These are phyloP conservation scores for Aulostomus chinensis DNA, from an alignment of 2,797 vertebrate genomes.

Conservation along the genomic window DNA sequence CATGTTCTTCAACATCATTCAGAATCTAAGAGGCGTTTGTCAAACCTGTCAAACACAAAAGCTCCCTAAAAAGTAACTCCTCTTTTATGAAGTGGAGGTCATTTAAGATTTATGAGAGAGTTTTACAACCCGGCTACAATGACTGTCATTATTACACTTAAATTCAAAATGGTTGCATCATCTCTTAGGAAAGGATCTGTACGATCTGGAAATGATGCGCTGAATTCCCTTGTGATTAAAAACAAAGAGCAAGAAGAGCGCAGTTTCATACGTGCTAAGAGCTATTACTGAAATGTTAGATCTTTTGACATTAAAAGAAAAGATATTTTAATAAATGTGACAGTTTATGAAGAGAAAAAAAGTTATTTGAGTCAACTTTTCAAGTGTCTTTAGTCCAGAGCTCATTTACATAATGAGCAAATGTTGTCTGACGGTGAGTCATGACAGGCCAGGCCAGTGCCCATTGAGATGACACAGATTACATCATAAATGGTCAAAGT, in stretches of 20 bases:
- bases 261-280: conserved; percentile 47
- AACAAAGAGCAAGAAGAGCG: conserved; percentile 46
- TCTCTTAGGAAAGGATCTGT: conserved; percentile 55
- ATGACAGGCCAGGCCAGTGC: conserved; percentile 17
- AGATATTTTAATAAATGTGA: conserved; percentile 42
- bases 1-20: conserved; percentile 24
- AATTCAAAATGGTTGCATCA: conserved; percentile 74
- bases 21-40: conserved; percentile 33
- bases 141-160: conserved; percentile 66
- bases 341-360: conserved; percentile 19
- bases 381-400: conserved; percentile 35
- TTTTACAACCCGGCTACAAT: conserved; percentile 63
- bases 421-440: conserved; percentile 34
- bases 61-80: conserved; percentile 18
- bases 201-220: conserved; percentile 44
- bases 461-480: conserved; percentile 40
- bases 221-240: conserved; percentile 57
- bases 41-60: conserved; percentile 56
- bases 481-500: conserved; percentile 44
- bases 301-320: conserved; percentile 60
- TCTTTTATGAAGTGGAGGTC: conserved; percentile 61
- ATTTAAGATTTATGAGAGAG: conserved; percentile 66
- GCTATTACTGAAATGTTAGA: conserved; percentile 61
- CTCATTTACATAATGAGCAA: conserved; percentile 49
- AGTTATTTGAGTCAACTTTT: conserved; percentile 31